phyloP scores from a whole-genome alignment of 2,888 invertebrate genomes.

The Notocelia uddmanniana region DNA sequence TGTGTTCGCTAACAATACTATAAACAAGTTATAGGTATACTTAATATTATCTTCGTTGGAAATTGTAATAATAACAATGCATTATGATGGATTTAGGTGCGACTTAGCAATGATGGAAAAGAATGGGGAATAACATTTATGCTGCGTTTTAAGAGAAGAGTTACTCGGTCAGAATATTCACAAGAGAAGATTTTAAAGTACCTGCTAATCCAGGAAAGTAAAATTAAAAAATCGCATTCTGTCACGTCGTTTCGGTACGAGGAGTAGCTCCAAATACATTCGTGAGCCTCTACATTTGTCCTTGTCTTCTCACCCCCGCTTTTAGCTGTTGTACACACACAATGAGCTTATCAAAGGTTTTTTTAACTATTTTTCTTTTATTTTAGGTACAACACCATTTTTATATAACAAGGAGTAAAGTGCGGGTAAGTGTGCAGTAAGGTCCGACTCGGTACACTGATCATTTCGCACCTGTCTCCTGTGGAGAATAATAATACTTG shows the following conservation, averaged over 20 bases:
- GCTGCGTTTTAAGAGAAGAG: neutral
- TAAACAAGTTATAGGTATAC: no score
- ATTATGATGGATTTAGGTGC: neutral
- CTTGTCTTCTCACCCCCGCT: constrained; percentile 37
- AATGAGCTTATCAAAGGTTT: neutral
- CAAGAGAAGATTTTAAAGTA: neutral
- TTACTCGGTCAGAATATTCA: neutral
- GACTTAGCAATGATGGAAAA: neutral
- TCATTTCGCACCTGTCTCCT: neutral
- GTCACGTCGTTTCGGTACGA: constrained; percentile 40
- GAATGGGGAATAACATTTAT: neutral
- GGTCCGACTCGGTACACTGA: no score
- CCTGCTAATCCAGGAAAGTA: constrained; percentile 10
- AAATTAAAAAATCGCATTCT: constrained; percentile 38
- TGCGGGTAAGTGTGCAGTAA: neutral
- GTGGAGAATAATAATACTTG: no score
- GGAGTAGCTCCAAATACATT: constrained; percentile 48
- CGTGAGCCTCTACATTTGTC: constrained; percentile 47
- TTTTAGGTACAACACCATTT: neutral
- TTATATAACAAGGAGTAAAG: neutral
- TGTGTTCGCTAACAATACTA: no score
- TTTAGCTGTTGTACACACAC: constrained; percentile 37
- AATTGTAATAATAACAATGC: no score
- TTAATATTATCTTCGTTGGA: no score
- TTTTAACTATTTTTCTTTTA: neutral